phyloP scores from a whole-genome alignment of 2,888 invertebrate genomes.

The Nymphalis polychloros region DNA sequence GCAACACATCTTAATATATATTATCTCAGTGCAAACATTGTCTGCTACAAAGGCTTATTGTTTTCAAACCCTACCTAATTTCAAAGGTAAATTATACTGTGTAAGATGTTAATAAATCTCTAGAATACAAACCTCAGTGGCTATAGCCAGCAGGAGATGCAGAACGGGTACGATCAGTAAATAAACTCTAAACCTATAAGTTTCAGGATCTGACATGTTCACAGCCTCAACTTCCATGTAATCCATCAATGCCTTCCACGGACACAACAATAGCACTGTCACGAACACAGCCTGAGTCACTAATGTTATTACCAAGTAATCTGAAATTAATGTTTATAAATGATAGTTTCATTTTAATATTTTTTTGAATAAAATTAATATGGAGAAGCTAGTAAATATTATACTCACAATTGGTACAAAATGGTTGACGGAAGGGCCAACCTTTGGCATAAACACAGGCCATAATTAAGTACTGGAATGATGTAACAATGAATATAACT shows the following conservation, averaged over 20 bases:
- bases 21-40: too few relatives aligned
- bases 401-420: conserved; percentile 84
- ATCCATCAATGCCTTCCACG: conserved; percentile 75
- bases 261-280: conserved; percentile 80
- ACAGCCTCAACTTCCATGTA: conserved; percentile 80
- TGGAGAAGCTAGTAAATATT: background rate
- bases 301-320: conserved; percentile 82
- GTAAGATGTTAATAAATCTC: background rate
- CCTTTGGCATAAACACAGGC: conserved; percentile 91
- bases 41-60: too few relatives aligned
- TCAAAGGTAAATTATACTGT: too few relatives aligned
- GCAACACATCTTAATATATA: too few relatives aligned
- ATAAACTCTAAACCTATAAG: conserved; percentile 79
- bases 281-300: conserved; percentile 80
- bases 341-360: background rate
- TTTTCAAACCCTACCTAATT: too few relatives aligned
- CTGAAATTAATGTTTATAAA: conserved; percentile 58
- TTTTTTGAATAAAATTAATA: background rate
- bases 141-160: conserved; percentile 81
- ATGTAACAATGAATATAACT: conserved; percentile 87
- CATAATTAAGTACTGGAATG: conserved; percentile 89
- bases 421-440: conserved; percentile 86
- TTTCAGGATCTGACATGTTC: conserved; percentile 50
- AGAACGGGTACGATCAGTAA: conserved; percentile 81
- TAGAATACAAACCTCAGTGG: conserved; percentile 81